These are phyloP conservation scores for Ectropis crepuscularia DNA, from an alignment of 2,888 invertebrate species.

Conservation along the genomic window DNA sequence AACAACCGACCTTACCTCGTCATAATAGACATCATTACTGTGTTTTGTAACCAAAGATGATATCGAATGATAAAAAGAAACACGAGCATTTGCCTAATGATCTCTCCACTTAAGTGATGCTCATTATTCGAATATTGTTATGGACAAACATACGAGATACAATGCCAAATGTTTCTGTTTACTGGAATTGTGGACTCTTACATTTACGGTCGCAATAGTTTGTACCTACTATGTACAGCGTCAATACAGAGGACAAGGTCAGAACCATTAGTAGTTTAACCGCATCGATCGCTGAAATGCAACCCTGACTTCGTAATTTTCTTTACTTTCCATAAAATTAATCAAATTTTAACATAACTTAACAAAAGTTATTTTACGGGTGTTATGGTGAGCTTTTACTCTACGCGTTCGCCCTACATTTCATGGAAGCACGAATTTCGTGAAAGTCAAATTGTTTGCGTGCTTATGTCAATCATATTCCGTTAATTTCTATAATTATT, in stretches of 20 bases:
- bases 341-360: slow-evolving; percentile 5
- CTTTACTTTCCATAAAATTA: slow-evolving; percentile 37
- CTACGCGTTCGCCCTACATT: slow-evolving; percentile 16
- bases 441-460: slow-evolving; percentile 25
- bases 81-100: slow-evolving; percentile 22
- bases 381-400: slow-evolving; percentile 9
- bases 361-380: background rate
- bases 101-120: slow-evolving; percentile 15
- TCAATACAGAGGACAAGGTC: slow-evolving; percentile 64
- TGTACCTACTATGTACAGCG: slow-evolving; percentile 41
- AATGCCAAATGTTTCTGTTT: slow-evolving; percentile 26
- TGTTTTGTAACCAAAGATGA: slow-evolving; percentile 19
- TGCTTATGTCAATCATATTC: slow-evolving; percentile 23
- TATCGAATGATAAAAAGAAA: slow-evolving; percentile 22
- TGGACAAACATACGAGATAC: slow-evolving; percentile 8
- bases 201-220: background rate
- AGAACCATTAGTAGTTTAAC: slow-evolving; percentile 59
- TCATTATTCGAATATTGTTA: slow-evolving; percentile 21
- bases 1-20: slow-evolving; percentile 2
- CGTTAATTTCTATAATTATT: slow-evolving; percentile 15
- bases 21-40: slow-evolving; percentile 12
- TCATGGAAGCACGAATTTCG: slow-evolving; percentile 19
- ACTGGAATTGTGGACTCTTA: slow-evolving; percentile 3
- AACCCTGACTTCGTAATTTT: slow-evolving; percentile 54
- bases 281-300: slow-evolving; percentile 65